Percentiles rank a stretch among this genome's conserved stretches.
Conservation (phyloP, 1,140 invertebrate species). For the Cyclargus thomasi region DNA sequence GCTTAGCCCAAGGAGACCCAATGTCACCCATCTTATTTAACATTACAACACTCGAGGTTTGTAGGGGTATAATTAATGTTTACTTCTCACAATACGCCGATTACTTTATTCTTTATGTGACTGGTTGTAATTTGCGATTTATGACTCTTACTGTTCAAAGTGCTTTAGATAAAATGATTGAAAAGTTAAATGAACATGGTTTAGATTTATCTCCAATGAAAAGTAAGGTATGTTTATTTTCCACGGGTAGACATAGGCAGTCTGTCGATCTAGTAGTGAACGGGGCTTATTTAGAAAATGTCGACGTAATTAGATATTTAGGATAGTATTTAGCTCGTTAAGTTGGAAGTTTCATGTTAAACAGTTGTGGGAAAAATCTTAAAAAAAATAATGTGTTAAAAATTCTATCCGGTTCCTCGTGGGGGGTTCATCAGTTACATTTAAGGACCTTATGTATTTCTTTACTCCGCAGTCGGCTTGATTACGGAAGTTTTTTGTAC, state of each 20-base stretch:
- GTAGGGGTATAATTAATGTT: constrained; percentile 20
- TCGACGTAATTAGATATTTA: constrained; percentile 25
- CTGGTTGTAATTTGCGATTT: constrained; percentile 17
- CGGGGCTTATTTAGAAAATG: constrained; percentile 18
- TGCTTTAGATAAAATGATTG: constrained; percentile 16
- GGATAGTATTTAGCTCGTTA: constrained; percentile 28
- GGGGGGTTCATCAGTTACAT: constrained; percentile 32
- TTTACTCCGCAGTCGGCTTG: constrained; percentile 26
- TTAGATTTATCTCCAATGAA: constrained; percentile 24
- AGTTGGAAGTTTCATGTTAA: constrained; percentile 30
- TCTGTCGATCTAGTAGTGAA: constrained; percentile 18
- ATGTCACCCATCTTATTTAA: constrained; percentile 34
- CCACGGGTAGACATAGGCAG: constrained; percentile 13
- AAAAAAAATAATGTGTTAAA: constrained; percentile 20
- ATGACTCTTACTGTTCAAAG: constrained; percentile 20
- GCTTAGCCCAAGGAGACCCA: constrained; percentile 33
- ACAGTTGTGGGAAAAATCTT: constrained; percentile 17
- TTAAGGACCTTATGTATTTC: constrained; percentile 30
- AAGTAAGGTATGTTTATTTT: constrained; percentile 22
- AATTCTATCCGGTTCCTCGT: constrained; percentile 15
- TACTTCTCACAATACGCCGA: constrained; percentile 28
- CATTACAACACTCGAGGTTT: constrained; percentile 24
- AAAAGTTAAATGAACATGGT: constrained; percentile 12
- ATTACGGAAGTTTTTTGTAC: constrained; percentile 26
- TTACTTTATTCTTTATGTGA: constrained; percentile 27